These are phyloP conservation scores for Drosophila nebulosa DNA, from an alignment of 1,140 invertebrate species.

Conservation along the genomic window DNA sequence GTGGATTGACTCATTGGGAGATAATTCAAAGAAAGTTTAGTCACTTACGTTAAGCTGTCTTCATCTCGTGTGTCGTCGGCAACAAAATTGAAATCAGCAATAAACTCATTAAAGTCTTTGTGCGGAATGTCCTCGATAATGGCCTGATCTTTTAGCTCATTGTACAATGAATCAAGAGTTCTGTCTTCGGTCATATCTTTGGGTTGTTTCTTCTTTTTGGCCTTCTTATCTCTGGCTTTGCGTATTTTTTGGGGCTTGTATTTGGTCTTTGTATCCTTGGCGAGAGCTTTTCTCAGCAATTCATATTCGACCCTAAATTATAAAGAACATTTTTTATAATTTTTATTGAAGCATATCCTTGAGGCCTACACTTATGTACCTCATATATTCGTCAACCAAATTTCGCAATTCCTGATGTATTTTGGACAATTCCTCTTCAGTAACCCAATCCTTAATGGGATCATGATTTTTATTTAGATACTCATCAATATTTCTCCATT, in stretches of 20 bases:
- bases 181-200: constrained; percentile 89
- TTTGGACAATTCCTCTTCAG: constrained; percentile 82
- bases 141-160: constrained; percentile 88
- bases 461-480: constrained; percentile 81
- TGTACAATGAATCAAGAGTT: constrained; percentile 88
- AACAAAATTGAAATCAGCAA: constrained; percentile 87
- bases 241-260: constrained; percentile 71
- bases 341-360: too few species aligned
- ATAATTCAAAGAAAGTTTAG: neutral
- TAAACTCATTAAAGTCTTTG: constrained; percentile 84
- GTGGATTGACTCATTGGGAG: too few species aligned
- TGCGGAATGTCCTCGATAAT: constrained; percentile 87
- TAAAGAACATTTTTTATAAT: too few species aligned
- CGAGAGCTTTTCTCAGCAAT: constrained; percentile 82
- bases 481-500: constrained; percentile 82
- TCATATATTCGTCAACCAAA: constrained; percentile 84
- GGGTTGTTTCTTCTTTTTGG: constrained; percentile 86
- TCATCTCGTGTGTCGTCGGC: constrained; percentile 82
- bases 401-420: constrained; percentile 83
- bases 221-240: constrained; percentile 77
- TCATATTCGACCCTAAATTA: constrained; percentile 81
- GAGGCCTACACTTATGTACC: constrained; percentile 37
- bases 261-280: constrained; percentile 79
- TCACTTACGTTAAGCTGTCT: constrained; percentile 60
- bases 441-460: constrained; percentile 82